Base-by-base conservation (phyloP, 2,888 invertebrate genomes). In the Dorcus parallelipipedus region DNA sequence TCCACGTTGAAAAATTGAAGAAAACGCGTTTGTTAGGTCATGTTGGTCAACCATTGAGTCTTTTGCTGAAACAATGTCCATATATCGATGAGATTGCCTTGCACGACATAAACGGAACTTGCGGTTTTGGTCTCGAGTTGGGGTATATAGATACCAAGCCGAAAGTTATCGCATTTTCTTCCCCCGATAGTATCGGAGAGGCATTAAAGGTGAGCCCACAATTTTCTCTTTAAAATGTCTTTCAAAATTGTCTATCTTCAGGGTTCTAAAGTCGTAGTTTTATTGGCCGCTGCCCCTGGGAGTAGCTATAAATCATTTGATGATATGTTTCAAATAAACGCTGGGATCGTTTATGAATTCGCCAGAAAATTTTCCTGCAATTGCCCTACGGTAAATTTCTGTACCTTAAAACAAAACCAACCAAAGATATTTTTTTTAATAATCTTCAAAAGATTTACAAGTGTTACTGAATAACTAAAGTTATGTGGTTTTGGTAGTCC, bases 51-150 rank as follows among this genome's bases (percentile, higher is more conserved):
- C 78, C 81, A 0, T 70, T 85, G 26, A 77, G 83, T 40, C 71
- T 87, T 48, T 75, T 86, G 70, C 73, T 88, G 49, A 84, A 86
- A 67, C 80, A 82, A 59, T 83, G 84, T 20, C 81, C 82, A 0
- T 68, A 80, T 48, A 80, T 87, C 59, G 83, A 83, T 49, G 84
- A 83, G 68, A 73, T 87, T 50, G 80, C 83, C 10, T 63, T 87
- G n/a, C 83, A 84, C 67, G 87, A 87, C 70, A 71, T 73, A 4
- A 67, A 71, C 26, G 71, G 75, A 2, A 67, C 72, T 9, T 64
- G 71, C 14, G 76, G 78, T 26, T 67, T 81, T 17, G 77, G 76
- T 9, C 58, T 71, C 47, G 82, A 82, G 64, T 65, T 82, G 43
- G 77, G 74, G 62, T 78, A 80, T 51, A 73, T 82, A 38, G 79